phyloP scores from a whole-genome alignment of 1,140 invertebrate species.

The Sinonovacula constricta region DNA sequence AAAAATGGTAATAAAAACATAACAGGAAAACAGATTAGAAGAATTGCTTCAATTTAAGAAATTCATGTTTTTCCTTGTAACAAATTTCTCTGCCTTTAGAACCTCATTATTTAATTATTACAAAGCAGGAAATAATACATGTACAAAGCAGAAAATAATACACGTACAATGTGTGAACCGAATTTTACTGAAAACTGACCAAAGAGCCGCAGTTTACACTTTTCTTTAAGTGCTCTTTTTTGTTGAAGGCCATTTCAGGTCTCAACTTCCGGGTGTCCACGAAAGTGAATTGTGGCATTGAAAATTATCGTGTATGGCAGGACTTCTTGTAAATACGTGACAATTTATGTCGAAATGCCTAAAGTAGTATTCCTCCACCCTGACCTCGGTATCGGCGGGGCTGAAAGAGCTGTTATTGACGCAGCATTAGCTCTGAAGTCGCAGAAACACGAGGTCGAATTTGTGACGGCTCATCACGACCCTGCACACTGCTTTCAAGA shows the following conservation, averaged over 20 bases:
- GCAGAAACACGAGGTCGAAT: constrained; percentile 89
- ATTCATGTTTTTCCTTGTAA: too few species aligned
- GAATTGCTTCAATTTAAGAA: too few species aligned
- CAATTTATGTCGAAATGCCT: constrained; percentile 64
- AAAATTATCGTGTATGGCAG: background rate
- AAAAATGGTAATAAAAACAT: too few species aligned
- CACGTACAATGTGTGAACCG: too few species aligned
- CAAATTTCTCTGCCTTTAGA: too few species aligned
- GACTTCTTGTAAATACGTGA: background rate
- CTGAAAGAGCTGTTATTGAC: constrained; percentile 97
- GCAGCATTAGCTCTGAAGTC: constrained; percentile 93
- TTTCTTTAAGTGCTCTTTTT: background rate
- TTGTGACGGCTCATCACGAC: constrained; percentile 97
- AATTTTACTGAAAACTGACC: too few species aligned
- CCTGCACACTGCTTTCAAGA: constrained; percentile 95
- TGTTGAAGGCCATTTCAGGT: background rate
- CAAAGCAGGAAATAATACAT: too few species aligned
- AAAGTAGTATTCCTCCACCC: constrained; percentile 94
- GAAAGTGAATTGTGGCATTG: background rate
- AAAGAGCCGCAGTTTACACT: too few species aligned
- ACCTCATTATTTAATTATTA: too few species aligned
- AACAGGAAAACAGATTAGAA: too few species aligned
- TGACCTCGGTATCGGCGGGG: constrained; percentile 98
- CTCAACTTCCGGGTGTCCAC: background rate
- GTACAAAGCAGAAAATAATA: too few species aligned